phyloP scores from a whole-genome alignment of 2,888 invertebrate species.

The Chironomus tentans region DNA sequence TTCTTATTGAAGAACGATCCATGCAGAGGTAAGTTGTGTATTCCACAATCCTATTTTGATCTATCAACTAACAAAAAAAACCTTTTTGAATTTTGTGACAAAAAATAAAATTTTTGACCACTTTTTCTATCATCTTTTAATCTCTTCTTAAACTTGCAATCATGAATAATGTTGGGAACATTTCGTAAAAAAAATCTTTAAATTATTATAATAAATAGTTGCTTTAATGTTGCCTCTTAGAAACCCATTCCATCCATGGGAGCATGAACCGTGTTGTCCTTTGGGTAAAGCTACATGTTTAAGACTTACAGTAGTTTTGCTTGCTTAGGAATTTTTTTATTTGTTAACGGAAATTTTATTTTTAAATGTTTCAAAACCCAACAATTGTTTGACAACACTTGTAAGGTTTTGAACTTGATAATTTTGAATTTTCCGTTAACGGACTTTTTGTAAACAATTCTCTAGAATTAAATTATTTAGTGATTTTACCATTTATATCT shows the following conservation, averaged over 20 bases:
- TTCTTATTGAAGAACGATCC: constrained; percentile 99
- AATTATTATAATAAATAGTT: constrained; percentile 36
- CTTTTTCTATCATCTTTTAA: neutral
- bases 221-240: constrained; percentile 19
- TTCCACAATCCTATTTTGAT: neutral
- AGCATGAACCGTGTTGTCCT: constrained; percentile 24
- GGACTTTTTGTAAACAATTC: neutral
- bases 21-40: constrained; percentile 76
- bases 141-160: neutral
- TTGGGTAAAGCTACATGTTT: neutral
- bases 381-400: neutral
- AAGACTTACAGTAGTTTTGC: neutral
- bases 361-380: no score
- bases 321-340: neutral
- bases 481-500: neutral
- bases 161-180: neutral
- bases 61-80: constrained; percentile 3
- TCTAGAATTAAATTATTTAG: neutral
- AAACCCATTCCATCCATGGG: constrained; percentile 13
- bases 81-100: neutral
- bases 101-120: neutral
- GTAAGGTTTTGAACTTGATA: neutral
- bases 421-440: neutral
- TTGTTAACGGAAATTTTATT: no score
- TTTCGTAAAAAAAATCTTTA: constrained; percentile 9